A percentile compares a stretch with the other conserved stretches of the same genome.
These are phyloP conservation scores for Belgica antarctica DNA, from an alignment of 2,888 invertebrate species.

Conservation along the genomic window DNA sequence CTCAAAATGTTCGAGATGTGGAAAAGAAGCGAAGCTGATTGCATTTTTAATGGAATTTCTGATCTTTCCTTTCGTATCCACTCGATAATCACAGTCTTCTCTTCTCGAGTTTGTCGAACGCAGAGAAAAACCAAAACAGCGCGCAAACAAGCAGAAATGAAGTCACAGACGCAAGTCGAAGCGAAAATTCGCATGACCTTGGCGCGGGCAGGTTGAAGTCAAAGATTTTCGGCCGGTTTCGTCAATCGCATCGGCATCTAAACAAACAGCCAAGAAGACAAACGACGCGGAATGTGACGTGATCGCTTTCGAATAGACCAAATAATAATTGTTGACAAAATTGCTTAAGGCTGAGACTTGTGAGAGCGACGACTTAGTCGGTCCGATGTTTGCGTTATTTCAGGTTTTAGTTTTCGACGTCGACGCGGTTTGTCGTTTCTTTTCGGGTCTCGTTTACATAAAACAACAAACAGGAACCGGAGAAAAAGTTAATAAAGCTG, in stretches of 20 bases:
- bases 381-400: neutral
- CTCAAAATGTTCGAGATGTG: neutral
- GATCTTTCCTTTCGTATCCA: neutral
- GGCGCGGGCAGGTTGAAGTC: conserved; percentile 2
- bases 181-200: neutral
- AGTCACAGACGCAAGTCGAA: neutral
- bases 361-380: neutral
- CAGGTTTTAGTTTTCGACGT: no score
- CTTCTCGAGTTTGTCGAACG: neutral
- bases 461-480: neutral
- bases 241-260: neutral
- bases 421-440: neutral
- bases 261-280: neutral
- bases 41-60: conserved; percentile 7
- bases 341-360: neutral
- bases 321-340: no score
- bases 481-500: neutral
- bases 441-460: neutral
- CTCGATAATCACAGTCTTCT: no score
- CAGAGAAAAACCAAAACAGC: neutral
- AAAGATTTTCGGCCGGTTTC: neutral
- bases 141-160: neutral
- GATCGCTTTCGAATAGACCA: neutral
- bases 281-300: neutral
- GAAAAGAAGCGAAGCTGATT: neutral